phyloP scores from a whole-genome alignment of 1,140 invertebrate genomes.

The Gonatopus flavifemur region DNA sequence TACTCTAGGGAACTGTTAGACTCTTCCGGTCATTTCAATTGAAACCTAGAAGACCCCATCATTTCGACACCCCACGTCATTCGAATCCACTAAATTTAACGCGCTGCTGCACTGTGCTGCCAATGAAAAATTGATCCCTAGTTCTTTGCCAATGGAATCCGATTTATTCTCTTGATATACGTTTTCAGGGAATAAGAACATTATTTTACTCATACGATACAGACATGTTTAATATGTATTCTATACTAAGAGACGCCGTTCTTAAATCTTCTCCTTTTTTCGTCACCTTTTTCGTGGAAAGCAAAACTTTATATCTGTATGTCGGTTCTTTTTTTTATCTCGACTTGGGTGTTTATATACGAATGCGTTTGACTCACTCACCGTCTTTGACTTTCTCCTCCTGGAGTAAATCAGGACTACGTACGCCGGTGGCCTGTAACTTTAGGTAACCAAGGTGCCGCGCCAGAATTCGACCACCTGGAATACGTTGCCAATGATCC shows the following conservation, averaged over 20 bases:
- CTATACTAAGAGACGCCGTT: neutral
- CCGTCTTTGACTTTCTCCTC: conserved; percentile 32
- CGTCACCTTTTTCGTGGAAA: neutral
- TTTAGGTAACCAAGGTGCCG: conserved; percentile 42
- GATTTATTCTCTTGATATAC: neutral
- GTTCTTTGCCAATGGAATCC: neutral
- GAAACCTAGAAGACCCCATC: conserved; percentile 26
- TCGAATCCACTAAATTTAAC: conserved; percentile 16
- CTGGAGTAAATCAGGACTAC: conserved; percentile 34
- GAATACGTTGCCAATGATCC: conserved; percentile 28
- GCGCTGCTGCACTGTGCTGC: neutral
- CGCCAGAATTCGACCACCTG: conserved; percentile 36
- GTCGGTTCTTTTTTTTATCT: neutral
- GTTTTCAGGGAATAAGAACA: neutral
- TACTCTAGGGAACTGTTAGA: conserved; percentile 40
- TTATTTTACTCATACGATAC: too few relatives aligned
- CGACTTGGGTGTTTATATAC: neutral
- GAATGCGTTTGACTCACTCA: conserved; percentile 23
- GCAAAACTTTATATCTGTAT: neutral
- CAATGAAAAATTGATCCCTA: neutral
- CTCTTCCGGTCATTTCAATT: conserved; percentile 41
- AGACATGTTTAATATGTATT: too few relatives aligned
- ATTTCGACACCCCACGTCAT: conserved; percentile 16
- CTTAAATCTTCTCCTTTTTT: neutral
- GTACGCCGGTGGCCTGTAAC: conserved; percentile 45